Base-by-base conservation (phyloP, 2,888 invertebrate species). In the Nomada hirtipes region DNA sequence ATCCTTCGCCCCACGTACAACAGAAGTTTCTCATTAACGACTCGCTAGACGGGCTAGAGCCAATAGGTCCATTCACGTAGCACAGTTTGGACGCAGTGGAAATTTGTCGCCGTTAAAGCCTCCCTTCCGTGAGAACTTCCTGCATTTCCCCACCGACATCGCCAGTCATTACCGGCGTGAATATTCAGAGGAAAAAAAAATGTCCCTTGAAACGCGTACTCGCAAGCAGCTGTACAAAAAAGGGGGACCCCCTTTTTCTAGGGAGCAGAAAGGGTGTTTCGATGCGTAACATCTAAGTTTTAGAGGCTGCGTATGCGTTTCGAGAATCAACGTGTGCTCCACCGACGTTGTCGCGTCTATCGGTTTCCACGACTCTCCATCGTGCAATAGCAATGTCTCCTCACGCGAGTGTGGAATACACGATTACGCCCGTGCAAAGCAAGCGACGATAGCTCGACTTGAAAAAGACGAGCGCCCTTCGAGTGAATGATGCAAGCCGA, bases 401-500 rank as follows among this genome's bases (percentile, higher is more conserved):
- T 36, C 26, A 3, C 7, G 26, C 23, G 11, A 53, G 52, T n/a
- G 15, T 20, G 7, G 2, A 44, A 3, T 36, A 3, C 42, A n/a
- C n/a, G 0, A 13, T 29, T 29, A 29, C 29, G 7, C 13, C n/a
- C 7, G 47, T 29, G n/a, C 13, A 1, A 47, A 7, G 15, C 29
- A 20, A 59, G 1, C 18, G 29, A 15, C 18, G 36, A n/a, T 52
- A 60, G 18, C 36, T 11, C 47, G 10, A 0, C 9, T 60, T 1
- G 10, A 42, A 2, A 20, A 52, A 70, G 52, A 73, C 65, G 63
- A 36, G 50, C 20, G 2, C 10, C 44, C n/a, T 20, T 13, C 44
- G n/a, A 13, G 47, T 64, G 26, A 61, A 74, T 90, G 91, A 91
- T 85, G 91, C 87, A 91, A 92, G 76, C 70, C 42, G 84, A 89